Evolutionary conservation across 2,888 invertebrate genomes (phyloP).

Genomic region (Coremacera marginata): DNA sequence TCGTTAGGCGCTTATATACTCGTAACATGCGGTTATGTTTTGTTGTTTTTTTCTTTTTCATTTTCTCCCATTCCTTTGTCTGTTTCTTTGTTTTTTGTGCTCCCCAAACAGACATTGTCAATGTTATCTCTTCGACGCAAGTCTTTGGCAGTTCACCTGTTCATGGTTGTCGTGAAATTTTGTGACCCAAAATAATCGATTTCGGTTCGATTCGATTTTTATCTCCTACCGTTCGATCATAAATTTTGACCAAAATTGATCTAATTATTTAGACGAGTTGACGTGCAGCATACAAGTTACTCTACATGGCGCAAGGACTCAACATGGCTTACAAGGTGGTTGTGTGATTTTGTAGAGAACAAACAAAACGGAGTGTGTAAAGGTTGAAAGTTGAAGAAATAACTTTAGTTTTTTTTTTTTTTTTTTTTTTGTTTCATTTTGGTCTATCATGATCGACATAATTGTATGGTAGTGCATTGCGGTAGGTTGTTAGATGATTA

Average conservation of each 20-base stretch:
- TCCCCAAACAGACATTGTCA: not conserved
- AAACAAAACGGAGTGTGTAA: too few relatives aligned
- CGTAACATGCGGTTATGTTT: conserved; percentile 18
- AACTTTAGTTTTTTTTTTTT: not conserved
- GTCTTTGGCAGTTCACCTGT: not conserved
- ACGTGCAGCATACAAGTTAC: not conserved
- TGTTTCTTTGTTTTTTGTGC: not conserved
- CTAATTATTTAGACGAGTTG: conserved; percentile 32
- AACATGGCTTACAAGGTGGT: conserved; percentile 5
- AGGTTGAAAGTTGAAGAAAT: not conserved
- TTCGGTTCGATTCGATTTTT: conserved; percentile 22
- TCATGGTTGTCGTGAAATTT: not conserved
- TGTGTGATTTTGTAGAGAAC: not conserved
- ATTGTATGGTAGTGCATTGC: not conserved
- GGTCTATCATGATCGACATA: not conserved
- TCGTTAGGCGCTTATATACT: not conserved
- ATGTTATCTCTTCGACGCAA: not conserved
- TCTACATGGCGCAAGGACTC: too few relatives aligned
- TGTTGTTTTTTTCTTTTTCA: not conserved
- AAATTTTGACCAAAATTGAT: conserved; percentile 36
- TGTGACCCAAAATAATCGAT: conserved; percentile 34
- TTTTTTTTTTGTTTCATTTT: not conserved
- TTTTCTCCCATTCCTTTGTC: not conserved
- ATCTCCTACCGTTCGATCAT: conserved; percentile 23
- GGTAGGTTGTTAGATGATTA: not conserved